Base-by-base conservation (phyloP, 2,797 vertebrate genomes). In the Propithecus perrieri region DNA sequence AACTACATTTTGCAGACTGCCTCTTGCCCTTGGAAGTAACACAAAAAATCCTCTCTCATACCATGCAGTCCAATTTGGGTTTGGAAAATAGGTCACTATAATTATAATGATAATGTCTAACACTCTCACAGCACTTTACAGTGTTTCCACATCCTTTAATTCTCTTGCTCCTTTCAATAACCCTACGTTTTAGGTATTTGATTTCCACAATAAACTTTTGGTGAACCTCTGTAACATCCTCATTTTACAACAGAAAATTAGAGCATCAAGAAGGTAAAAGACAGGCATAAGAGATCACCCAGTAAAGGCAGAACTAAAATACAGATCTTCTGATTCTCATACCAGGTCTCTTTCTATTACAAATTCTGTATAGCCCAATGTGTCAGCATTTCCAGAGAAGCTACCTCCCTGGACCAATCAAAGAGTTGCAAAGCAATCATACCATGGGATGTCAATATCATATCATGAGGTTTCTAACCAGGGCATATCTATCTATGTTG, bases 71-170 rank as follows among this genome's bases (percentile, higher is more conserved):
- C 96, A 96, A 96, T 96, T 96, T 97, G 87, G 97, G 95, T 97
- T 97, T 98, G 91, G 94, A 97, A 98, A 97, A 97, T 97, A 97
- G 97, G 96, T 97, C 97, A 97, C 85, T 97, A 96, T 95, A 96
- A 97, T 97, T 95, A 92, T 57, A 95, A 96, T 87, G 96, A 96
- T 97, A 97, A 97, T 88, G 90, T 97, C 95, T 96, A 95, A 96
- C 72, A 91, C 85, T 93, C 90, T 89, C 87, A 90, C 22, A 92
- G 89, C 80, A 83, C 89, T 96, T 93, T 80, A 85, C 50, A 87
- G 79, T 79, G 30, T 90, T 94, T 93, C 91, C 85, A 89, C 67
- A 59, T 78, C 86, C 71, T 96, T 95, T 90, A 89, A 78, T 43
- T 92, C 71, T 89, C 59, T 53, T 95, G 59, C 53, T 96, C 92